These are phyloP conservation scores for Eristalis intricaria DNA, from an alignment of 2,888 invertebrate genomes.

Conservation along the genomic window DNA sequence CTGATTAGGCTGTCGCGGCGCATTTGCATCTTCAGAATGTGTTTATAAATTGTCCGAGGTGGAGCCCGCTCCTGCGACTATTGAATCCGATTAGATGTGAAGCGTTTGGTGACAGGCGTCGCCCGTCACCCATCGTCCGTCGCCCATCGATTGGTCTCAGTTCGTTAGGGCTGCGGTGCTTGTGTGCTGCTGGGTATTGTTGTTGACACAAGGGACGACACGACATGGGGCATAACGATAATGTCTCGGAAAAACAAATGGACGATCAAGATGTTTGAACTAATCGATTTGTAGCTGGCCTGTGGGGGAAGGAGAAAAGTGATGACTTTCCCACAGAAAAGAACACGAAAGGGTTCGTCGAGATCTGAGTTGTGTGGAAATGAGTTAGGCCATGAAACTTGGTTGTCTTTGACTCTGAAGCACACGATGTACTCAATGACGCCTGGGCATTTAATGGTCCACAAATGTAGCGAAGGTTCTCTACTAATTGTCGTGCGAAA, in stretches of 20 bases:
- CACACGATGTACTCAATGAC: too few species aligned
- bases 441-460: too few species aligned
- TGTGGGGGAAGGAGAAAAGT: neutral
- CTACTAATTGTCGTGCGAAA: too few species aligned
- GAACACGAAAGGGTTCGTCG: too few species aligned
- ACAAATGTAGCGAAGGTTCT: too few species aligned
- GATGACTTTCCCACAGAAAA: too few species aligned
- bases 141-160: neutral
- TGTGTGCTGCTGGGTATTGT: neutral
- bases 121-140: too few species aligned
- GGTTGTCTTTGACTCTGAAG: too few species aligned
- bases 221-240: neutral
- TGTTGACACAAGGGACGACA: neutral
- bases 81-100: neutral
- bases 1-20: neutral
- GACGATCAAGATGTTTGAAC: neutral
- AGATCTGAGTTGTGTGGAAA: too few species aligned
- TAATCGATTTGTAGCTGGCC: neutral
- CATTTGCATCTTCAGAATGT: neutral
- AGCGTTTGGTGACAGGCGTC: neutral
- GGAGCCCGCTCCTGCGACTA: neutral
- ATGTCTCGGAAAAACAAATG: neutral
- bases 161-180: neutral
- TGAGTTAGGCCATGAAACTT: too few species aligned
- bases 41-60: neutral